Percentiles rank a stretch among this genome's conserved stretches.
Conservation (phyloP, 2,113 vertebrate species). For the Trichechus manatus region DNA sequence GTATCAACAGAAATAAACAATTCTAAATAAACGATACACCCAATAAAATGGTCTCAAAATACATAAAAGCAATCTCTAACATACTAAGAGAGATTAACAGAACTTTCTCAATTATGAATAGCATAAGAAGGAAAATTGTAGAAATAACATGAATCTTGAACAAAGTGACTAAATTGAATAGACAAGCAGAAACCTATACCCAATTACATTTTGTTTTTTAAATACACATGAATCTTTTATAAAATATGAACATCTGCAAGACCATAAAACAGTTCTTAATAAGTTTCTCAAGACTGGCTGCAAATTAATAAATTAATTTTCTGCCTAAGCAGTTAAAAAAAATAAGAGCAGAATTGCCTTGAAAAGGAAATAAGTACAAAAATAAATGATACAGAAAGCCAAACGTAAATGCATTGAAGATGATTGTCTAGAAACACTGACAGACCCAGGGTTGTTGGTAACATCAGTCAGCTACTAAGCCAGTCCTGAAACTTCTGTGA, state of each 20-base stretch:
- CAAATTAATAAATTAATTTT: constrained; percentile 9
- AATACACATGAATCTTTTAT: background rate
- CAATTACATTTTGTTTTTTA: background rate
- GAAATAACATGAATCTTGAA: background rate
- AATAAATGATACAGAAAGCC: background rate
- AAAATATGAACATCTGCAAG: background rate
- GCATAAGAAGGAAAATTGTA: background rate
- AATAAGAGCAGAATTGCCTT: background rate
- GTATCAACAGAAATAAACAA: background rate
- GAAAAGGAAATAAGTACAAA: background rate
- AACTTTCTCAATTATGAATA: background rate
- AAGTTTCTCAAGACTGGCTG: background rate
- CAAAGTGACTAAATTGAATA: background rate
- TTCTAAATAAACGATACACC: background rate
- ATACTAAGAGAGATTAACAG: background rate
- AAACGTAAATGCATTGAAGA: background rate
- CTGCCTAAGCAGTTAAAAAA: background rate
- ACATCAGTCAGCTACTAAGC: background rate
- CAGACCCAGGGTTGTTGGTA: background rate
- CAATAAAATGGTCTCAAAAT: background rate
- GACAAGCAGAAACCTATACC: background rate
- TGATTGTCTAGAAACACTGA: background rate
- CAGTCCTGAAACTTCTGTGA: background rate
- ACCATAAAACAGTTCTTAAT: background rate
- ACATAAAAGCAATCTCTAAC: background rate